These are phyloP conservation scores for Tetanocera ferruginea DNA, from an alignment of 2,888 invertebrate species.

Conservation along the genomic window DNA sequence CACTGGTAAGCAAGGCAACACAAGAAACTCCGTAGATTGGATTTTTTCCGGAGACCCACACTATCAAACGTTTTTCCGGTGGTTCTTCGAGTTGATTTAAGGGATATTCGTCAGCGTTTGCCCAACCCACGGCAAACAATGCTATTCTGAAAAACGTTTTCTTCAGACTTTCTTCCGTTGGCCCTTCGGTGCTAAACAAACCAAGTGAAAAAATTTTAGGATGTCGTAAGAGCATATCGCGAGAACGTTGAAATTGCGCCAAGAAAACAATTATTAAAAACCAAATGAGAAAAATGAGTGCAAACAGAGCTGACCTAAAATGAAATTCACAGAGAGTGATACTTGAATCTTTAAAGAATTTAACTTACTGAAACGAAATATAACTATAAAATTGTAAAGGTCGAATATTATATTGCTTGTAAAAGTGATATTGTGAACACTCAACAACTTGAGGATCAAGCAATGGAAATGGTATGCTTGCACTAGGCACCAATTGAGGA, in stretches of 20 bases:
- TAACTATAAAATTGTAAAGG: conserved; percentile 48
- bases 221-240: conserved; percentile 37
- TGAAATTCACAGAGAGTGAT: neutral
- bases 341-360: neutral
- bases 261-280: conserved; percentile 43
- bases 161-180: conserved; percentile 36
- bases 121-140: conserved; percentile 48
- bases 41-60: conserved; percentile 43
- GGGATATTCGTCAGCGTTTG: neutral
- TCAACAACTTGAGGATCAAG: conserved; percentile 46
- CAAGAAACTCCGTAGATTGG: conserved; percentile 47
- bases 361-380: conserved; percentile 46
- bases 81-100: neutral
- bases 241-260: conserved; percentile 38
- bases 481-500: conserved; percentile 37
- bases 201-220: conserved; percentile 47
- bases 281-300: conserved; percentile 45
- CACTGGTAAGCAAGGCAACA: conserved; percentile 43
- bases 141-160: conserved; percentile 47
- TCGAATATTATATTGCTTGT: conserved; percentile 34
- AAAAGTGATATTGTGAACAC: conserved; percentile 44
- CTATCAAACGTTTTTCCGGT: conserved; percentile 27
- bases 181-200: conserved; percentile 35
- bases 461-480: conserved; percentile 47
- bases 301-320: conserved; percentile 25